Percentiles rank a stretch among this genome's conserved stretches.
Conservation (phyloP, 1,140 invertebrate species). For the Ctenoplectra terminalis region DNA sequence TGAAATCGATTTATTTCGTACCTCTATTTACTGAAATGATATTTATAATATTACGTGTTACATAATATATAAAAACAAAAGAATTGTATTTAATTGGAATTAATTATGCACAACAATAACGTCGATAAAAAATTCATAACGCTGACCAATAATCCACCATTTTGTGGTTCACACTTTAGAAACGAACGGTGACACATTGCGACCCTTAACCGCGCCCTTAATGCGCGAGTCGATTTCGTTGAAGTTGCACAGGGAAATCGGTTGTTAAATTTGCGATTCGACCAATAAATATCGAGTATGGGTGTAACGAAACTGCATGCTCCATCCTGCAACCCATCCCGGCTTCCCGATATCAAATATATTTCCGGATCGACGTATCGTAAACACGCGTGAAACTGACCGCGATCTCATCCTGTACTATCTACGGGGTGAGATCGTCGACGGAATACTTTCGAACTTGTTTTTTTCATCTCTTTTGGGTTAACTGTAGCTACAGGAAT, state of each 20-base stretch:
- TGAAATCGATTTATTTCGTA: no score
- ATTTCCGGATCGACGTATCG: conserved; percentile 16
- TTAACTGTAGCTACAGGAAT: not conserved
- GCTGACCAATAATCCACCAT: not conserved
- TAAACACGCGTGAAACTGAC: conserved; percentile 31
- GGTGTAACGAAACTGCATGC: conserved; percentile 29
- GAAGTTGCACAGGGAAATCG: conserved; percentile 26
- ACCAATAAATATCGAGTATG: conserved; percentile 45
- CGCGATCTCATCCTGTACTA: conserved; percentile 7
- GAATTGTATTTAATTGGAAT: no score
- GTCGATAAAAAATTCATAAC: no score
- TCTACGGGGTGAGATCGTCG: conserved; percentile 2
- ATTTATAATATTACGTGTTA: no score
- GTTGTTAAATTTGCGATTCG: conserved; percentile 43
- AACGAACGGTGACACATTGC: conserved; percentile 4
- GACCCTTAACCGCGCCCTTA: conserved; percentile 25
- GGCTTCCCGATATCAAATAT: conserved; percentile 20
- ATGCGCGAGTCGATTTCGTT: conserved; percentile 22
- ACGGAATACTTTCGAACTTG: not conserved
- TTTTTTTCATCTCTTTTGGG: not conserved
- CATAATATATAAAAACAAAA: no score
- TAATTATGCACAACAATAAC: no score
- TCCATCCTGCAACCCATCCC: not conserved
- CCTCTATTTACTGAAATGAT: no score
- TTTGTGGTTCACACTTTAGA: not conserved